These are phyloP conservation scores for Pristionchus fissidentatus DNA, from an alignment of 2,888 invertebrate genomes.

Conservation along the genomic window DNA sequence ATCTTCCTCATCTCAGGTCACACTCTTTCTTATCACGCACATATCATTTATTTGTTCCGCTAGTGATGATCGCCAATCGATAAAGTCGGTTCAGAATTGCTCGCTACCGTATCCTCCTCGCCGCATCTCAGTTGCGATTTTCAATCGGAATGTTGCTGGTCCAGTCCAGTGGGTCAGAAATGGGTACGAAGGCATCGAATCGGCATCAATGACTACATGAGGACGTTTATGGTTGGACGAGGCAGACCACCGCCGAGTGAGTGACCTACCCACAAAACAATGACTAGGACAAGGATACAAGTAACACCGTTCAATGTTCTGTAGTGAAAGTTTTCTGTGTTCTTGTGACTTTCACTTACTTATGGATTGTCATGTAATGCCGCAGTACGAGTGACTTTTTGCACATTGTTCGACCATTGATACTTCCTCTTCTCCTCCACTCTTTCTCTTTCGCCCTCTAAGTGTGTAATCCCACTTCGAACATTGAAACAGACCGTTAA, in stretches of 20 bases:
- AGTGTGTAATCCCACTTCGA: too few species aligned
- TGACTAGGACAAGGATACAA: background rate
- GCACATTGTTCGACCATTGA: too few species aligned
- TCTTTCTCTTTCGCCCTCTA: too few species aligned
- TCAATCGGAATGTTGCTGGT: slow-evolving; percentile 46
- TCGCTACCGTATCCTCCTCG: background rate
- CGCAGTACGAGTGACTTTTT: too few species aligned
- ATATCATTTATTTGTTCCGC: background rate
- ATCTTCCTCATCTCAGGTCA: slow-evolving; percentile 16
- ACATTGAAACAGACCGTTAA: too few species aligned
- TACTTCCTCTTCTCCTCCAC: too few species aligned
- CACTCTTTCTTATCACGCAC: background rate
- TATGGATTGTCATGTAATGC: too few species aligned
- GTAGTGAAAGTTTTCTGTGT: too few species aligned
- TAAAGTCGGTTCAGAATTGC: background rate
- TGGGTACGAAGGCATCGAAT: slow-evolving; percentile 46
- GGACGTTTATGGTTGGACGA: slow-evolving; percentile 61
- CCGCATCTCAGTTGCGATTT: slow-evolving; percentile 45
- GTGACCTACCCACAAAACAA: background rate
- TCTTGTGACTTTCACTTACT: too few species aligned
- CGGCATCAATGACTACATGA: slow-evolving; percentile 61
- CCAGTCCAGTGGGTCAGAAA: slow-evolving; percentile 26
- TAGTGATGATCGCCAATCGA: too few species aligned
- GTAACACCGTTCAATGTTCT: background rate
- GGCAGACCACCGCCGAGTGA: slow-evolving; percentile 62